Base-by-base conservation (phyloP, 2,888 invertebrate genomes). In the Maniola hyperantus region DNA sequence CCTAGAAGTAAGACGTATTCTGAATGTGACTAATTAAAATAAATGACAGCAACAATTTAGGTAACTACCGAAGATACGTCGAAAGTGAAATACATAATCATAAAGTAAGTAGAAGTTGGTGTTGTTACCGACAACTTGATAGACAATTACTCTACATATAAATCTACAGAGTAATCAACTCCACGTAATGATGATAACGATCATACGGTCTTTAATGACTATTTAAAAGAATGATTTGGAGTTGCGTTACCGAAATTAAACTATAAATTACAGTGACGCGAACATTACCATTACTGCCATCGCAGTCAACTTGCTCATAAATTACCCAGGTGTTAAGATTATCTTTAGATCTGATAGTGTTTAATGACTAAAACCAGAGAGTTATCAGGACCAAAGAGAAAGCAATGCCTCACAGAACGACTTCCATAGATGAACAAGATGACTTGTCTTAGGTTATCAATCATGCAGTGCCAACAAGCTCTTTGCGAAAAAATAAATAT, bases 211-310 rank as follows among this genome's bases (percentile, higher is more conserved):
- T 66, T 68, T 68, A 71, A 70, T 70, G 60, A 39, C 64, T 70
- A 68, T 68, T 64, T 65, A 66, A 70, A 68, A 68, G 66, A 70
- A 66, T 64, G 57, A 68, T 66, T 64, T 66, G 58, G 46, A 48
- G 63, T 60, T 64, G 53, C 58, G 48, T 66, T 70, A 68, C 68
- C 62, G 60, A 71, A 71, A 70, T 68, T 70, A 70, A 68, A 68
- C 71, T 66, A 71, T 71, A 70, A 71, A 71, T 71, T 66, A 70
- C 54, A 66, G 36, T 70, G 70, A 71, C 68, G 66, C 68, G 67
- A 48, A 68, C 68, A 64, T 70, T 65, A 70, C 68, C 54, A 66
- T 70, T 71, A 68, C 69, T 70, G 66, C 67, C 63, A 67, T 57
- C 63, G 54, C 18, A 69, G 64, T 63, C 68, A 58, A 48, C 59